Percentiles rank a stretch among this genome's conserved stretches.
These are phyloP conservation scores for Harpalus rubripes DNA, from an alignment of 2,888 invertebrate species.

Conservation along the genomic window DNA sequence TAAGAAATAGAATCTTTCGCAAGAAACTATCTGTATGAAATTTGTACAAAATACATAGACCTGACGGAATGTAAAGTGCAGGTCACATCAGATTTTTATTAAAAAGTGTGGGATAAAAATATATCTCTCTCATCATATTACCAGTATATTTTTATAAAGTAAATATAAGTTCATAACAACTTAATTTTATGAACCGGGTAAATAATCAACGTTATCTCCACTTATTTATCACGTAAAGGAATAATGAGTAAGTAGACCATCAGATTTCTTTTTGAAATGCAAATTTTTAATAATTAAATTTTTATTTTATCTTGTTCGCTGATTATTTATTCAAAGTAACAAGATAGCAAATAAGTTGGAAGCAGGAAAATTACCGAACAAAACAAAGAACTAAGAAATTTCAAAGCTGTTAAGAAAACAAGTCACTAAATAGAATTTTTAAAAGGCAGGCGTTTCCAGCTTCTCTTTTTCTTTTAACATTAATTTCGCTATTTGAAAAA, in stretches of 20 bases:
- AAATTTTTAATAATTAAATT: conserved; percentile 41
- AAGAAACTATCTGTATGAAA: no score
- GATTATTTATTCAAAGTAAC: conserved; percentile 34
- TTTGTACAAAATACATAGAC: no score
- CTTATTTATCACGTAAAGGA: neutral
- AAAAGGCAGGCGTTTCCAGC: neutral
- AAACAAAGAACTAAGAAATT: conserved; percentile 19
- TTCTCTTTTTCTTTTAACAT: neutral
- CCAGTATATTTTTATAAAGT: neutral
- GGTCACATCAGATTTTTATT: no score
- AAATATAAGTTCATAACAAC: neutral
- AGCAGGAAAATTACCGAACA: conserved; percentile 10
- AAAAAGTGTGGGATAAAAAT: neutral
- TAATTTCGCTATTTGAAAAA: conserved; percentile 1
- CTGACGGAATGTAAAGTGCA: no score
- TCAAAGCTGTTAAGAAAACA: conserved; percentile 14
- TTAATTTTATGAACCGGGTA: neutral
- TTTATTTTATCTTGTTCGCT: conserved; percentile 32
- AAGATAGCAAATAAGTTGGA: conserved; percentile 43
- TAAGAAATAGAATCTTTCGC: no score
- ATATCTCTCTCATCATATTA: neutral
- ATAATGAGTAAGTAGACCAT: neutral
- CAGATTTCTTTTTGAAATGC: conserved; percentile 14
- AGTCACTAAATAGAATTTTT: conserved; percentile 20
- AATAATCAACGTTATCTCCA: neutral